These are phyloP conservation scores for Orientallactaga bullata DNA, from an alignment of 2,113 vertebrate genomes.

Conservation along the genomic window DNA sequence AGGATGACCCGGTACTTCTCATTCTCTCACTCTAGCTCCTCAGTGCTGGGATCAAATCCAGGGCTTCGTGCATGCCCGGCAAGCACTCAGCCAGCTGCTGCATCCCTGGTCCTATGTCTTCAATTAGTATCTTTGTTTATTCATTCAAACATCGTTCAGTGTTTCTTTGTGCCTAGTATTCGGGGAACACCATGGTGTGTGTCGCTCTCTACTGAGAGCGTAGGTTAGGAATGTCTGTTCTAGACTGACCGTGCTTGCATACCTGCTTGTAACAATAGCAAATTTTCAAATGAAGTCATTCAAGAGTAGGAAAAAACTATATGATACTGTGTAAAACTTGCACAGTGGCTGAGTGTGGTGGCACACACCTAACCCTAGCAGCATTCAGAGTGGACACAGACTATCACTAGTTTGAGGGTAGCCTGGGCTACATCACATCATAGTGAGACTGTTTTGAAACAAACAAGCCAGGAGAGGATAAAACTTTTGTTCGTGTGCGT, in stretches of 20 bases:
- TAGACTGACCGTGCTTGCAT: background rate
- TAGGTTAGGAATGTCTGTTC: background rate
- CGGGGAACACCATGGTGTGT: background rate
- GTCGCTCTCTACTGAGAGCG: too few relatives aligned
- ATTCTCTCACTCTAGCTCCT: background rate
- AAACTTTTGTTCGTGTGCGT: slow-evolving; percentile 40
- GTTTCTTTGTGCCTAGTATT: background rate
- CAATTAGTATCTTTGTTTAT: slow-evolving; percentile 15
- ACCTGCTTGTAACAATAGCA: slow-evolving; percentile 33
- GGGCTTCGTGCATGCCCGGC: background rate
- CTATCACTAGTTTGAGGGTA: background rate
- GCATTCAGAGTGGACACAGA: background rate
- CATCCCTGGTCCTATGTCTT: background rate
- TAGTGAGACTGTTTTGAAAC: background rate
- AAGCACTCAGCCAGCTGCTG: background rate
- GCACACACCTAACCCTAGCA: background rate
- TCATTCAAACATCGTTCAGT: background rate
- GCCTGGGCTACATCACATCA: background rate
- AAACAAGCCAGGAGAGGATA: background rate
- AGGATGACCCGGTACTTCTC: background rate
- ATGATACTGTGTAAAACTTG: slow-evolving; percentile 14
- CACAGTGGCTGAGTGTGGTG: background rate
- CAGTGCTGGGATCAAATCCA: background rate
- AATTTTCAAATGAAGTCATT: slow-evolving; percentile 10
- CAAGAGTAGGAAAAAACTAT: slow-evolving; percentile 8